Evolutionary conservation across 1,140 invertebrate genomes (phyloP), one percentile per base, ranked within the genome.

Genomic region (Drosophila erecta): DNA sequence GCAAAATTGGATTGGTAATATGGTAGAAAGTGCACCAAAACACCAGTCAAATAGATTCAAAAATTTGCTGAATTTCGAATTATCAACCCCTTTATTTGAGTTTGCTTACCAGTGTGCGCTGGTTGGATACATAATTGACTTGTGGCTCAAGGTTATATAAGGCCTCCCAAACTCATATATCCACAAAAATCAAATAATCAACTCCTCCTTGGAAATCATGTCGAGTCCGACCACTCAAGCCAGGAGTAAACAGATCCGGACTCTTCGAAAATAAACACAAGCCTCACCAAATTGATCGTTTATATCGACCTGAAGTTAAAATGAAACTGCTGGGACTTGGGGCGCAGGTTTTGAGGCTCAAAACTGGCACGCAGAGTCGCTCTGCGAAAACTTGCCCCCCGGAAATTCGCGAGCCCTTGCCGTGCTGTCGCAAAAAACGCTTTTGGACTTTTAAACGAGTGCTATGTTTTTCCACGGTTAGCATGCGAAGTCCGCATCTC

Each of bases 271-370:
- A 67, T 17, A 41, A 51, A 17, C 17, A 64, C 69, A 46, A 57
- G 64, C 43, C 57, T 59, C 30, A 27, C 46, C 15, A 79, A 79
- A 72, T 75, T 64, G 12, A 57, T 30, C 35, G 54, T 44, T 54
- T 66, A 40, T 41, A 33, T 67, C 14, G 35, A 22, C 47, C 59
- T 38, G 24, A 33, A 58, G 17, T 33, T 38, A 80, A 65, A 76
- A 86, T 87, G 83, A 89, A 76, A 67, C 35, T 73, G 27, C 20
- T 89, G 14, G 66, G 62, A 38, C 24, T 79, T 15, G 84, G 84
- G 33, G 20, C 43, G 47, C 65, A 62, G 37, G 2, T 76, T 3
- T 5, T 83, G 8, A 79, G 41, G 17, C 70, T 76, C 2, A 15
- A 40, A 22, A 17, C 38, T 30, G 33, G 49, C 10, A 22, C 38